Percentiles rank a stretch among this genome's conserved stretches.
These are phyloP conservation scores for Oriolus oriolus DNA, from an alignment of 2,113 vertebrate genomes.

Conservation along the genomic window DNA sequence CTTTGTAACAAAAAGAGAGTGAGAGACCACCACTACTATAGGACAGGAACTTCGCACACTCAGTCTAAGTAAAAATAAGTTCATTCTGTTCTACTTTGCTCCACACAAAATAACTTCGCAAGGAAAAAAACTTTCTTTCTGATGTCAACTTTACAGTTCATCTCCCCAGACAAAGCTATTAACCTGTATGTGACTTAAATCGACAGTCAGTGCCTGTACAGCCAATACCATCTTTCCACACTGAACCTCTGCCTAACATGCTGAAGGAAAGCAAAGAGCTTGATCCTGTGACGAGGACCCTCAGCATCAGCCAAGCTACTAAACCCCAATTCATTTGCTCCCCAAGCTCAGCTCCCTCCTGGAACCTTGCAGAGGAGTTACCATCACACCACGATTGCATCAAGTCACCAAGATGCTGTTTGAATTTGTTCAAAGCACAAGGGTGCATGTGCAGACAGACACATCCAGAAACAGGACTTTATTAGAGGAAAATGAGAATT, in stretches of 20 bases:
- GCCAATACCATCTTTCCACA: neutral
- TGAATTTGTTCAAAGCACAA: neutral
- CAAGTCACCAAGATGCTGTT: neutral
- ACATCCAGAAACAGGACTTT: neutral
- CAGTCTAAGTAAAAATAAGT: neutral
- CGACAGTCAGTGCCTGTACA: rapidly evolving
- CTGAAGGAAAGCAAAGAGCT: neutral
- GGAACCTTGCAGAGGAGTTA: neutral
- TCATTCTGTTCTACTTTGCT: neutral
- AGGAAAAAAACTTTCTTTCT: neutral
- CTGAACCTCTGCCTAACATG: neutral
- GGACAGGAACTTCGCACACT: neutral
- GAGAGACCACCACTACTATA: neutral
- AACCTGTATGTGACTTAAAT: neutral
- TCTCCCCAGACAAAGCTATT: neutral
- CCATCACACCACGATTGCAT: neutral
- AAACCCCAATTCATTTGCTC: neutral
- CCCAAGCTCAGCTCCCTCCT: neutral
- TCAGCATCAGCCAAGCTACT: neutral
- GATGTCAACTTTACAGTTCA: neutral
- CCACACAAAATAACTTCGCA: neutral
- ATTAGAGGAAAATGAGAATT: neutral
- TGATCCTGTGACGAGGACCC: neutral
- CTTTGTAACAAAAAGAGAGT: neutral
- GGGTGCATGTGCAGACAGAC: neutral